phyloP scores from a whole-genome alignment of 2,888 invertebrate genomes.

The Drosophila parthenogenetica region DNA sequence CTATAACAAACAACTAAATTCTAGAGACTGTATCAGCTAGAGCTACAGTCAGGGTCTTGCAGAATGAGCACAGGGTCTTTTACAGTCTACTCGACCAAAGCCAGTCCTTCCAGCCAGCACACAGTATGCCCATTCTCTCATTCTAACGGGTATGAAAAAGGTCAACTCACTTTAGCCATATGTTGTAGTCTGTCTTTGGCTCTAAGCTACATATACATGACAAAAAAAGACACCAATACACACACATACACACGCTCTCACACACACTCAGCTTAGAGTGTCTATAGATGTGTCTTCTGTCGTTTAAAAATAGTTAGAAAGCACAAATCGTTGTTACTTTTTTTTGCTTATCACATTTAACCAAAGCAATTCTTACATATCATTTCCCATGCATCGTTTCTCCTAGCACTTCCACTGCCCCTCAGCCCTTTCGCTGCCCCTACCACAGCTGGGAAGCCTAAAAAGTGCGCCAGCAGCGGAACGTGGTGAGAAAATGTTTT shows the following conservation, averaged over 20 bases:
- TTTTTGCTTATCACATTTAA: conserved; percentile 47
- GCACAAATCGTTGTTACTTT: conserved; percentile 46
- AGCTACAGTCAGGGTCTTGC: too few relatives aligned
- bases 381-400: conserved; percentile 63
- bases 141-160: conserved; percentile 28
- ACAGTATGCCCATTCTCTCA: not conserved
- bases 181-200: conserved; percentile 26
- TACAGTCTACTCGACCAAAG: too few relatives aligned
- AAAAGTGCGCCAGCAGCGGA: conserved; percentile 73
- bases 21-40: too few relatives aligned
- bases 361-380: conserved; percentile 62
- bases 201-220: conserved; percentile 11
- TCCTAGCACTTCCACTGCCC: not conserved
- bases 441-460: conserved; percentile 64
- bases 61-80: too few relatives aligned
- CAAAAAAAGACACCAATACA: not conserved
- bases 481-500: conserved; percentile 80
- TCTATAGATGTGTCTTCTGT: not conserved
- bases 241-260: not conserved
- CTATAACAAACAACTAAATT: too few relatives aligned
- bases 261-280: too few relatives aligned
- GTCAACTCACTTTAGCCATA: conserved; percentile 59
- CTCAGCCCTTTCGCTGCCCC: conserved; percentile 50
- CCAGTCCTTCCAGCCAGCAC: not conserved
- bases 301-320: conserved; percentile 57